phyloP scores from a whole-genome alignment of 2,888 invertebrate genomes.

The Eilema sororculum region DNA sequence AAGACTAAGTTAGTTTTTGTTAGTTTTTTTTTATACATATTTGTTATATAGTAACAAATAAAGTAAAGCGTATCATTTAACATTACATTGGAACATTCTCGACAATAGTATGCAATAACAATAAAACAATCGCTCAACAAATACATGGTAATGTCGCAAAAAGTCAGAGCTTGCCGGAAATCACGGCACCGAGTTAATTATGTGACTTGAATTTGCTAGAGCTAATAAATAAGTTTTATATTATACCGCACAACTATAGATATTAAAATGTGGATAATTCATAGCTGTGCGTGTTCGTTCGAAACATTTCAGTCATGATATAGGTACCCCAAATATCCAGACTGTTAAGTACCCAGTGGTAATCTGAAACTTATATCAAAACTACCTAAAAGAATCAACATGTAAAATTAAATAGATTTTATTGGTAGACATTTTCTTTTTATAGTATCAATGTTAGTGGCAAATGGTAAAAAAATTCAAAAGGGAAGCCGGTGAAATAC shows the following conservation, averaged over 20 bases:
- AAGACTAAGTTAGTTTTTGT: too few species aligned
- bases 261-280: not conserved
- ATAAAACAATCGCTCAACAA: slow-evolving; percentile 26
- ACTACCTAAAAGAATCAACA: not conserved
- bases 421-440: too few species aligned
- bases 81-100: not conserved
- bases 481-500: too few species aligned
- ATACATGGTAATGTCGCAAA: slow-evolving; percentile 37
- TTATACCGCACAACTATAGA: slow-evolving; percentile 18
- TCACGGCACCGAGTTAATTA: slow-evolving; percentile 54
- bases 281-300: not conserved
- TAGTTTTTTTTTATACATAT: too few species aligned
- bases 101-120: not conserved
- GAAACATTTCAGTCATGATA: not conserved
- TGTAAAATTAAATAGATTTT: not conserved
- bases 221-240: slow-evolving; percentile 52
- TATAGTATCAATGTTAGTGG: too few species aligned
- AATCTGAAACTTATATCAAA: not conserved
- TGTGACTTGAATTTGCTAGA: slow-evolving; percentile 52
- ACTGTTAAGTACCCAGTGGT: not conserved
- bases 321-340: not conserved
- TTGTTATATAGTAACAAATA: not conserved
- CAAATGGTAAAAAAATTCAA: too few species aligned
- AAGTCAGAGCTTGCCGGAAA: slow-evolving; percentile 22
- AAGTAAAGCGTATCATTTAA: not conserved